Base-by-base conservation (phyloP, 1,140 invertebrate genomes). In the Macrocentrus cingulum region DNA sequence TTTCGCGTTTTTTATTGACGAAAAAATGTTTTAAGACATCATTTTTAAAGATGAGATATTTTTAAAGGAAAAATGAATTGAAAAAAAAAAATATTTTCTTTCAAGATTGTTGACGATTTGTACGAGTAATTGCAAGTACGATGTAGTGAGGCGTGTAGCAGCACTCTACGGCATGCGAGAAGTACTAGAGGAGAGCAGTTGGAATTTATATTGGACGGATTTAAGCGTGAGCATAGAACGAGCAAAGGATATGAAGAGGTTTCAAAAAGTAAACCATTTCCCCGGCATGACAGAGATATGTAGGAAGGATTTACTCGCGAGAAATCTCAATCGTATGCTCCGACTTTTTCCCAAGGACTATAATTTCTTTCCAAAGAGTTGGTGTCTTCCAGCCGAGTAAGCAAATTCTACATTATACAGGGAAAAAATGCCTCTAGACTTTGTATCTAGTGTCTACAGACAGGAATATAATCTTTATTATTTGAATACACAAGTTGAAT, bases 221-320 rank as follows among this genome's bases (percentile, higher is more conserved):
- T 83, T 87, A 53, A 90, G 89, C 56, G 85, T 94, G 6, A 87
- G 89, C 13, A 82, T 93, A 0, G 91, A 94, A 65, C 78, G 89
- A 48, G 89, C 89, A 2, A 92, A 92, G 75, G 90, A 92, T 58
- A 92, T 96, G 91, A 92, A 93, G 74, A 83, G 91, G 56, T 95
- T 89, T 74, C 88, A 95, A 79, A 90, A 91, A 74, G 88, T 94
- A 16, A 94, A 95, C 70, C 92, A 95, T 75, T 95, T 94, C 74
- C 92, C 92, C n/a, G 91, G 91, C 20, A 94, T 95, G 91, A 82
- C 87, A 56, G 92, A 95, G 76, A 92, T 95, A 61, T 94, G 91
- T 78, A 83, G 85, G 61, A 95, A 94, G 78, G 91, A 94, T 81
- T 76, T 93, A 39, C 76, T 95, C 5, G 90, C 91, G 5, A 76